These are phyloP conservation scores for Scophthalmus maximus DNA, from an alignment of 2,113 vertebrate species.

Conservation along the genomic window DNA sequence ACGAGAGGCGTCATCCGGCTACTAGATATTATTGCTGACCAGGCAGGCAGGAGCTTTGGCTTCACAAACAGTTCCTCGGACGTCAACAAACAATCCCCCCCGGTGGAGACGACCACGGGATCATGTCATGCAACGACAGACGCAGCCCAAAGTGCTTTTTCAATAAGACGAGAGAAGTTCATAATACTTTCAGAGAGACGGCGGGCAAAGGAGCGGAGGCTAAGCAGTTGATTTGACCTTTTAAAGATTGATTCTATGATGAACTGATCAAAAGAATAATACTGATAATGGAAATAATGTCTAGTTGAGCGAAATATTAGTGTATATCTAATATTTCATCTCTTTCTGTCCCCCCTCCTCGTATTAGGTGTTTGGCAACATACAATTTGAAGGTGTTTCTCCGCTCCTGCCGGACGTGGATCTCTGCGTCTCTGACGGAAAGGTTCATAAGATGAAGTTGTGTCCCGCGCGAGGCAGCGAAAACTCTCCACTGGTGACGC, in stretches of 20 bases:
- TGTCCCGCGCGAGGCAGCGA: too few relatives aligned
- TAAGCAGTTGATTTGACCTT: background rate
- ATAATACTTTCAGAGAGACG: background rate
- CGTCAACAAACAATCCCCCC: slow-evolving; percentile 24
- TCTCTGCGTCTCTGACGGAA: background rate
- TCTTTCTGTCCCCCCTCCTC: too few relatives aligned
- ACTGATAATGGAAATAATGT: background rate
- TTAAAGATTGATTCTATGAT: too few relatives aligned
- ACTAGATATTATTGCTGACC: slow-evolving; percentile 34
- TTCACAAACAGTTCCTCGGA: slow-evolving; percentile 34
- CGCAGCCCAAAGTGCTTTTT: slow-evolving; percentile 29
- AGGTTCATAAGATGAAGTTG: too few relatives aligned
- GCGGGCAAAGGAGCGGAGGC: background rate
- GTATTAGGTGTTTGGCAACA: too few relatives aligned
- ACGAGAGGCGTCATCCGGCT: slow-evolving; percentile 89
- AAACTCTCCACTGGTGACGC: too few relatives aligned
- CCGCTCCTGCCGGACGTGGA: too few relatives aligned
- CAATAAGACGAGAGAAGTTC: background rate
- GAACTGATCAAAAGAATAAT: background rate
- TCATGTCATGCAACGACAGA: slow-evolving; percentile 8
- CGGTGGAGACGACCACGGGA: slow-evolving; percentile 15
- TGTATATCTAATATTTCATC: too few relatives aligned
- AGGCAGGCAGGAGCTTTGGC: slow-evolving; percentile 40
- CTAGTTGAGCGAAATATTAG: too few relatives aligned
- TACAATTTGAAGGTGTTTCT: too few relatives aligned